These are phyloP conservation scores for Vulpes vulpes DNA, from an alignment of 2,113 vertebrate species.

Conservation along the genomic window DNA sequence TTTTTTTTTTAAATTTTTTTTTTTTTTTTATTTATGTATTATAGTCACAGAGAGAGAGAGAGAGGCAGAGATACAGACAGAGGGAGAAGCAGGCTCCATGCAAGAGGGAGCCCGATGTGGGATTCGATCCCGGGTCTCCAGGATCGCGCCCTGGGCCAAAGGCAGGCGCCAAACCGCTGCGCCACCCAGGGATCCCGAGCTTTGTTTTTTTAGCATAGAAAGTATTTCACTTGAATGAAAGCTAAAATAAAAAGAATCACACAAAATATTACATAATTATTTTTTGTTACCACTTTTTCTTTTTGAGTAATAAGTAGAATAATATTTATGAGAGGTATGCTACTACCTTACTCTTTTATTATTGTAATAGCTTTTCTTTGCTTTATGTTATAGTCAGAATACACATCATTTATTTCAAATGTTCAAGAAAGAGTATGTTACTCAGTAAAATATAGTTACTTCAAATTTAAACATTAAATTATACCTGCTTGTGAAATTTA, in stretches of 20 bases:
- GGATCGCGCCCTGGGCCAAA: too few species aligned
- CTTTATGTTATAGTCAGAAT: neutral
- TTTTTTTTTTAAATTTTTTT: too few species aligned
- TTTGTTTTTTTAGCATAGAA: neutral
- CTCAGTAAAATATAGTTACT: neutral
- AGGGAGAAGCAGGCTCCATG: too few species aligned
- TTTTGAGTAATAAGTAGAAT: neutral
- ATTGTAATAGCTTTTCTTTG: neutral
- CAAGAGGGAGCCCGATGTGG: too few species aligned
- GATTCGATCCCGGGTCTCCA: too few species aligned
- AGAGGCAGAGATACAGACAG: too few species aligned
- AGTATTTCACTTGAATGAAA: constrained; percentile 37
- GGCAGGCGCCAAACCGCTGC: too few species aligned
- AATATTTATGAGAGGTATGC: neutral
- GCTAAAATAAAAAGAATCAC: neutral
- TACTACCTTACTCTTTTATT: neutral
- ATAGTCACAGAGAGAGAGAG: too few species aligned
- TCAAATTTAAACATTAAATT: neutral
- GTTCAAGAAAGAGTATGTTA: neutral
- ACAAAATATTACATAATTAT: neutral
- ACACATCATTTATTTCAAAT: neutral
- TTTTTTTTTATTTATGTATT: too few species aligned
- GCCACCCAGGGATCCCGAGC: too few species aligned
- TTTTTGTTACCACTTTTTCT: neutral
- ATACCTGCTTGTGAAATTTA: neutral